A percentile compares a stretch with the other conserved stretches of the same genome.
Evolutionary conservation across 2,113 vertebrate genomes (phyloP).

Genomic region (Vombatus ursinus): DNA sequence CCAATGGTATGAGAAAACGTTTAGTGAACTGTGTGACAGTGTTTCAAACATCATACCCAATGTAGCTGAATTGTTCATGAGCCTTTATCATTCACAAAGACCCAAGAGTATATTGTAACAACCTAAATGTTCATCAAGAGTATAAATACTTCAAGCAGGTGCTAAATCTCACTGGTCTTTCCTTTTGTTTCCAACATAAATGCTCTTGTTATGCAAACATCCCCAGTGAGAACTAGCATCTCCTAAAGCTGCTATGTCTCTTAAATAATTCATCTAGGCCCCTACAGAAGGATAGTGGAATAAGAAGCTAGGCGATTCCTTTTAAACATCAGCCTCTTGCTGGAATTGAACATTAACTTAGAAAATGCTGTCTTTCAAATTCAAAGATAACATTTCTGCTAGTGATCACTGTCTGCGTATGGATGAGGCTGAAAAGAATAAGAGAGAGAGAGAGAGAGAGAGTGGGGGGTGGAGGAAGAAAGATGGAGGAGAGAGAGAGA

Average conservation of each 20-base stretch:
- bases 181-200: not conserved
- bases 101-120: not conserved
- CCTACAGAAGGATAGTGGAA: not conserved
- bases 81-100: not conserved
- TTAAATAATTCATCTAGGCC: not conserved
- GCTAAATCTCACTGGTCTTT: not conserved
- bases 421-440: not conserved
- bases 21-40: not conserved
- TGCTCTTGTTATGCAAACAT: not conserved
- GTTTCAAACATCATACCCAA: not conserved
- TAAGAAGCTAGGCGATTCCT: not conserved
- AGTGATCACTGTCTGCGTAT: not conserved
- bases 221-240: not conserved
- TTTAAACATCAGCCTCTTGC: not conserved
- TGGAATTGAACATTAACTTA: not conserved
- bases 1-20: constrained; percentile 83
- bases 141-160: not conserved
- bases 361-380: not conserved
- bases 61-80: not conserved
- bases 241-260: not conserved
- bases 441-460: not conserved
- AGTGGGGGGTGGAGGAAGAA: no score
- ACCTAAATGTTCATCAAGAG: not conserved
- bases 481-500: not conserved
- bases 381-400: not conserved